Conservation (phyloP, 1,140 invertebrate genomes). For the Bombus confusus region DNA sequence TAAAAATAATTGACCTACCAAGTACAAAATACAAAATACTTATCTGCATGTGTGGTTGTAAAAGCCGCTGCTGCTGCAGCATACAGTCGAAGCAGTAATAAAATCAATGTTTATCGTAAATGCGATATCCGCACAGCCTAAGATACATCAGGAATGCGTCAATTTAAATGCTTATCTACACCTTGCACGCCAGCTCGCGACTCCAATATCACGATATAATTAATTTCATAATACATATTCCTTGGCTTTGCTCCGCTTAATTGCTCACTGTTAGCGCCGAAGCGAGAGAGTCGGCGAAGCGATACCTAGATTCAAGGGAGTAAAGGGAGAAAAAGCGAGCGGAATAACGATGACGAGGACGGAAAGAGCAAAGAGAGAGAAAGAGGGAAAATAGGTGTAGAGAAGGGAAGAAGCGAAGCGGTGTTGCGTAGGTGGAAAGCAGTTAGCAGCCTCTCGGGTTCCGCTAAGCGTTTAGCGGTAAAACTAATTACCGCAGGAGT, state of each 20-base stretch:
- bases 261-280: conserved; percentile 63
- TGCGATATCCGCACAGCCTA: neutral
- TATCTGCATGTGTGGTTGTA: neutral
- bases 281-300: conserved; percentile 8
- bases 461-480: conserved; percentile 66
- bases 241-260: conserved; percentile 61
- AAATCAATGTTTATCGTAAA: conserved; percentile 40
- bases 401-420: neutral
- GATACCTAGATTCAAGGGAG: neutral
- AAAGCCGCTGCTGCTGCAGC: neutral
- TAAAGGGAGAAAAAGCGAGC: neutral
- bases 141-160: conserved; percentile 32
- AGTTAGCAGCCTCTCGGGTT: conserved; percentile 64
- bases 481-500: conserved; percentile 65
- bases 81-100: conserved; percentile 3
- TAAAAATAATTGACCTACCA: neutral
- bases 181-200: conserved; percentile 28
- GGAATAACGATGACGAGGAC: neutral
- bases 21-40: neutral
- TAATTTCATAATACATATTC: conserved; percentile 65
- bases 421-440: conserved; percentile 58
- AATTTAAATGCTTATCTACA: conserved; percentile 66
- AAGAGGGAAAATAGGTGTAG: neutral
- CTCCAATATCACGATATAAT: conserved; percentile 58
- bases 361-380: neutral